Conservation (phyloP, 2,797 vertebrate species). For the Astyanax mexicanus region DNA sequence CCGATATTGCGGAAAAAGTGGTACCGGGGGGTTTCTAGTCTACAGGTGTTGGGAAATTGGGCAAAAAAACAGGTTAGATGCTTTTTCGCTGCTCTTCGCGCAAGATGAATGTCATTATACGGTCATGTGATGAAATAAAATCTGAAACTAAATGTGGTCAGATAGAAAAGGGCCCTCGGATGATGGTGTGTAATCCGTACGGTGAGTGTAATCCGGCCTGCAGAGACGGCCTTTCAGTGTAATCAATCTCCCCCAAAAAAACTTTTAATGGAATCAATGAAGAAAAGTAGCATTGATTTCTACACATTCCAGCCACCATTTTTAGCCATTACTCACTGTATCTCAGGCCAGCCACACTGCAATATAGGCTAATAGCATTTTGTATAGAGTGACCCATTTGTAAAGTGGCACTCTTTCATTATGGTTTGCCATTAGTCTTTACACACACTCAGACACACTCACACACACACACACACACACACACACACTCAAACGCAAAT, state of each 20-base stretch:
- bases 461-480: constrained; percentile 13
- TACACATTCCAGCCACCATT: constrained; percentile 25
- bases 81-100: constrained; percentile 3
- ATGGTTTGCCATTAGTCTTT: constrained; percentile 24
- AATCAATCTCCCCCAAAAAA: constrained; percentile 35
- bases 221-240: constrained; percentile 12
- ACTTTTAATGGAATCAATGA: constrained; percentile 40
- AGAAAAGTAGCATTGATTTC: constrained; percentile 39
- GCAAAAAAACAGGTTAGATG: constrained; percentile 39
- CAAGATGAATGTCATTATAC: constrained; percentile 32
- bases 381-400: constrained; percentile 37
- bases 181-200: neutral
- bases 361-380: constrained; percentile 38
- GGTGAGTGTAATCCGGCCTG: constrained; percentile 13
- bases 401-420: constrained; percentile 38
- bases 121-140: constrained; percentile 39
- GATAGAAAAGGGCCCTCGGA: constrained; percentile 14
- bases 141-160: constrained; percentile 34
- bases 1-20: constrained; percentile 12
- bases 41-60: constrained; percentile 18
- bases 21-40: neutral
- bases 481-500: constrained; percentile 15
- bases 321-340: constrained; percentile 37
- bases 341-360: constrained; percentile 18
- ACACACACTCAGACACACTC: constrained; percentile 16